Evolutionary conservation across 2,888 invertebrate species (phyloP).

Genomic region (Scaptomyza caliginosa): DNA sequence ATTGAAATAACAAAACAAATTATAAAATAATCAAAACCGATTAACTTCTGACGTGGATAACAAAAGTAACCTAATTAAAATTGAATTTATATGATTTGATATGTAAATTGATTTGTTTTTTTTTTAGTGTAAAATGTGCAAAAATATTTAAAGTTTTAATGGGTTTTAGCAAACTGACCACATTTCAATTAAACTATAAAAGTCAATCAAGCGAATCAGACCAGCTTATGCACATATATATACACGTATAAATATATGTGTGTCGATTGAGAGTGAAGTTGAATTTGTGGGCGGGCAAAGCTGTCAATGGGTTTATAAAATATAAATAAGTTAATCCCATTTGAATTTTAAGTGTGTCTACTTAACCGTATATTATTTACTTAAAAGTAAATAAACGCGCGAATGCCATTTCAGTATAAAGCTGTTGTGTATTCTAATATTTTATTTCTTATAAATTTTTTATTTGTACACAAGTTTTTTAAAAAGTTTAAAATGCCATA

Average conservation of each 20-base stretch:
- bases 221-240: slow-evolving; percentile 42
- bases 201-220: slow-evolving; percentile 56
- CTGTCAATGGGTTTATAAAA: slow-evolving; percentile 8
- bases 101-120: background rate
- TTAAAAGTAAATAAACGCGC: too few relatives aligned
- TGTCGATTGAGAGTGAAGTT: background rate
- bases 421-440: too few relatives aligned
- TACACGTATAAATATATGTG: background rate
- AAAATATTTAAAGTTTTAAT: slow-evolving; percentile 15
- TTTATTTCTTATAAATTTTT: background rate
- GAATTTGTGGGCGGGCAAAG: background rate
- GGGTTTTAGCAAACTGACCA: slow-evolving; percentile 13
- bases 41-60: slow-evolving; percentile 20
- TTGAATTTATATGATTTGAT: background rate
- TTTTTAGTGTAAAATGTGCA: background rate
- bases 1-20: slow-evolving; percentile 51
- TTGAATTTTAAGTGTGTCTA: too few relatives aligned
- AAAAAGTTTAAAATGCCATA: background rate
- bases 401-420: too few relatives aligned
- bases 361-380: background rate
- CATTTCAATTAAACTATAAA: slow-evolving; percentile 67
- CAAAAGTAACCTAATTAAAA: background rate
- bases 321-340: too few relatives aligned
- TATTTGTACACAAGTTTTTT: slow-evolving; percentile 8
- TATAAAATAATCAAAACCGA: slow-evolving; percentile 32